Base-by-base conservation (phyloP, 2,888 invertebrate species). In the Quadroppia sp. region DNA sequence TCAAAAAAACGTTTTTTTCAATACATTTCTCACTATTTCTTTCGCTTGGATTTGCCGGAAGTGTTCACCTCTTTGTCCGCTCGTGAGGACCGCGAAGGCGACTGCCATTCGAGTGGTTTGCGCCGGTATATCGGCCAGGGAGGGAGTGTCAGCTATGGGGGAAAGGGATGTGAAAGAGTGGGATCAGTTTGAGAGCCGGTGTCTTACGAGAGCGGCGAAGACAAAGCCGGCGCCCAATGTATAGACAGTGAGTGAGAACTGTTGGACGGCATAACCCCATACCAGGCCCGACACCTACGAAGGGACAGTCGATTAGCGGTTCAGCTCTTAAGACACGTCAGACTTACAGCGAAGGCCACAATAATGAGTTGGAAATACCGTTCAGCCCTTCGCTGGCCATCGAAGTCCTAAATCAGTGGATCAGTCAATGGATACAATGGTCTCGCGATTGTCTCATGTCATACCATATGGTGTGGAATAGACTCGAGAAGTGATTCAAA, bases 121-220 rank as follows among this genome's bases (percentile, higher is more conserved):
- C 88, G 88, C 77, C 94, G 87, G 81, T 93, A 96, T 87, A 95
- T 90, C 0, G 95, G 93, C 95, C 96, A 96, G n/a, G 95, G 94
- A 32, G 95, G 95, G 79, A 96, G 88, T 0, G 94, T 93, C 61
- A 94, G 82, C 89, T 89, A 79, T 4, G 81, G 80, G 80, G 61
- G 25, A 25, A 36, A 25, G 74, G 69, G 2, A 72, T 2, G 50
- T 20, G 42, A 42, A n/a, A 0, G 40, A 23, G 15, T 4, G 13
- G 23, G 23, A 15, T 59, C 13, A 32, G 11, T 59, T 17, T 71
- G 74, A 69, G 36, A 45, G n/a, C n/a, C n/a, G n/a, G n/a, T 53
- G 13, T 83, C 86, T 85, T 84, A 90, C 90, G 80, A 95, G 83
- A 53, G 91, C 88, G 61, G 95, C 93, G 77, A 96, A 84, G 1